Evolutionary conservation across 1,140 invertebrate species (phyloP), one percentile per base, ranked within the genome.

Genomic region (Bombus terrestris): DNA sequence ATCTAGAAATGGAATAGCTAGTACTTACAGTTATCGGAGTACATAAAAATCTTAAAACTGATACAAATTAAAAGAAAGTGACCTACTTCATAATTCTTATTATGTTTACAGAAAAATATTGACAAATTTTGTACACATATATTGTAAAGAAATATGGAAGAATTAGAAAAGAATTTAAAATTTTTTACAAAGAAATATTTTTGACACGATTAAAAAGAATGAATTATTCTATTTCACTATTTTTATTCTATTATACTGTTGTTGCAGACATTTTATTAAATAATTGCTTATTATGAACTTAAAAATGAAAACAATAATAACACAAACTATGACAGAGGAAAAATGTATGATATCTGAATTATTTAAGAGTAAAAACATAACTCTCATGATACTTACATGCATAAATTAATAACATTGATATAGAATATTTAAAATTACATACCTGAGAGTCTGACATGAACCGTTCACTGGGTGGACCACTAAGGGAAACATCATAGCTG

Each of bases 361-460:
- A 59, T 10, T 66, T 4, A 32, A 3, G 10, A 57, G 37, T 12
- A 81, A 9, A 81, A 75, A 41, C 12, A 57, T 64, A 22, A 41
- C 18, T 25, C 3, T 22, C 68, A 5, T 12, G 3, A 57, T 41
- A 43, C 74, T 41, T 57, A 81, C 35, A 39, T 64, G 18, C 66
- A 39, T 0, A 43, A n/a, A 71, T 10, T 71, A 43, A 32, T 22
- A 75, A 64, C 25, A 69, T 15, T 0, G 0, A 43, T 43, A n/a
- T 43, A 32, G 1, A 25, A 25, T 73, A 64, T 47, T 47, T 39
- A 28, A 18, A 10, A 32, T 13, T 71, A 80, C 43, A 2, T 92
- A 97, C 96, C 96, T 97, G 96, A 95, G 96, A 96, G 94, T 97
- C 96, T 73, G 96, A 95, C 93, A 96, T 94, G 94, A 96, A 96